These are phyloP conservation scores for Cristatella mucedo DNA, from an alignment of 2,888 invertebrate species.

Conservation along the genomic window DNA sequence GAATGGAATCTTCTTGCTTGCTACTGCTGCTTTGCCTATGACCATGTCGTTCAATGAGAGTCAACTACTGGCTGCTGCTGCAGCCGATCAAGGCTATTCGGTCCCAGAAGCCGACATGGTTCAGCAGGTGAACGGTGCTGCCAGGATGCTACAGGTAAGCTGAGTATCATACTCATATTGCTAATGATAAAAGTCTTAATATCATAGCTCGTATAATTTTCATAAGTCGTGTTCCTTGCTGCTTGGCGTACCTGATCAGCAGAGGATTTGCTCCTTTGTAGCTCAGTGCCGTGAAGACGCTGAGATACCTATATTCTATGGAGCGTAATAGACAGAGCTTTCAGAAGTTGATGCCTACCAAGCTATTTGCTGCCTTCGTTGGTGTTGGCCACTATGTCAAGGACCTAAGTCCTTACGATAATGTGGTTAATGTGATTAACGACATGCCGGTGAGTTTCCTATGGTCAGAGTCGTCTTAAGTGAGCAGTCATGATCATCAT, in stretches of 20 bases:
- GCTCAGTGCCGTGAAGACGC: constrained; percentile 36
- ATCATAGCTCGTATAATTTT: no score
- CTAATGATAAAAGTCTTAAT: no score
- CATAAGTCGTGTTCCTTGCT: no score
- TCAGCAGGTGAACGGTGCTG: constrained; percentile 15
- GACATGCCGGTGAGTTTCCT: constrained; percentile 24
- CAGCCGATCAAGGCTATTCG: constrained; percentile 13
- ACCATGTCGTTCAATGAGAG: constrained; percentile 15
- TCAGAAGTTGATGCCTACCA: constrained; percentile 33
- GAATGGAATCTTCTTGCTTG: constrained; percentile 34
- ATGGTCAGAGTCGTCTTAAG: no score
- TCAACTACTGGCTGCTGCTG: no score
- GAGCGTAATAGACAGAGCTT: constrained; percentile 38
- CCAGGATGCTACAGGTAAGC: constrained; percentile 26
- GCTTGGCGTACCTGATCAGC: no score
- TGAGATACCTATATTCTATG: constrained; percentile 39
- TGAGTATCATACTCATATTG: no score
- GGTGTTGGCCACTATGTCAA: constrained; percentile 40
- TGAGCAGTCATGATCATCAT: no score
- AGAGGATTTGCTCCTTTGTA: no score
- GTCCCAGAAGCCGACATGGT: no score
- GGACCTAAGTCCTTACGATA: constrained; percentile 30
- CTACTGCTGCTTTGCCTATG: constrained; percentile 28
- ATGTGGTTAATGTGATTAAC: constrained; percentile 29
- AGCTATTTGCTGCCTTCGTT: constrained; percentile 38